Conservation (phyloP, 2,888 invertebrate species). For the Drosophila pseudotalamancana region DNA sequence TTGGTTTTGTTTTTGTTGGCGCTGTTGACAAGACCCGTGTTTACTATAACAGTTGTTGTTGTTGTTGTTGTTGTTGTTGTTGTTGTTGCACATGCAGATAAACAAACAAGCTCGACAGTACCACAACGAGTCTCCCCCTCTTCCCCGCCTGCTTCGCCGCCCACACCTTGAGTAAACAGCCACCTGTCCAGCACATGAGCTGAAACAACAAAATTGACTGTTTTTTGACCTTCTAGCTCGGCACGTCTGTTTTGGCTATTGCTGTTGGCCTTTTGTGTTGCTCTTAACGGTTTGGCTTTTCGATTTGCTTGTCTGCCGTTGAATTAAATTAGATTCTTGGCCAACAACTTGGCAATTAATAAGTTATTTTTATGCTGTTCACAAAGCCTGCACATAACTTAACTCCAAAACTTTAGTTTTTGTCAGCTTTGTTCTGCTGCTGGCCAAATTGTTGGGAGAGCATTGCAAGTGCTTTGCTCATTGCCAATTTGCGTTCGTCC, state of each 20-base stretch:
- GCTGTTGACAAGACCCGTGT: too few species aligned
- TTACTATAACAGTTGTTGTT: too few species aligned
- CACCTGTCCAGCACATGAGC: background rate
- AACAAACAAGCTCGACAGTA: conserved; percentile 29
- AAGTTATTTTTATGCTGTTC: conserved; percentile 34
- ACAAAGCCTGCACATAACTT: conserved; percentile 46
- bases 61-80: conserved; percentile 5
- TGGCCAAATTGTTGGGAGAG: conserved; percentile 18
- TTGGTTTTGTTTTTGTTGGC: background rate
- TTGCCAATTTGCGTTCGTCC: conserved; percentile 47
- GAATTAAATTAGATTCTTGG: conserved; percentile 35
- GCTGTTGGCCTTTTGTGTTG: conserved; percentile 8
- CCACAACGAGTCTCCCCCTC: background rate
- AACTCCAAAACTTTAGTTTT: conserved; percentile 7
- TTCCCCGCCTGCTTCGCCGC: background rate
- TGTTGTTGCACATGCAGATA: conserved; percentile 38
- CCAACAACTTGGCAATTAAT: conserved; percentile 47
- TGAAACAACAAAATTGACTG: background rate
- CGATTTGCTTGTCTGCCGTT: background rate
- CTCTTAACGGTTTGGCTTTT: conserved; percentile 2
- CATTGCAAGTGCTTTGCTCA: conserved; percentile 9
- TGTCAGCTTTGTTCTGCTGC: conserved; percentile 8
- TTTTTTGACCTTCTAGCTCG: background rate
- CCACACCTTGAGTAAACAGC: conserved; percentile 5
- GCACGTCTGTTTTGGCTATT: conserved; percentile 1